Conservation (phyloP, 1,140 invertebrate genomes). For the Planococcus citri region DNA sequence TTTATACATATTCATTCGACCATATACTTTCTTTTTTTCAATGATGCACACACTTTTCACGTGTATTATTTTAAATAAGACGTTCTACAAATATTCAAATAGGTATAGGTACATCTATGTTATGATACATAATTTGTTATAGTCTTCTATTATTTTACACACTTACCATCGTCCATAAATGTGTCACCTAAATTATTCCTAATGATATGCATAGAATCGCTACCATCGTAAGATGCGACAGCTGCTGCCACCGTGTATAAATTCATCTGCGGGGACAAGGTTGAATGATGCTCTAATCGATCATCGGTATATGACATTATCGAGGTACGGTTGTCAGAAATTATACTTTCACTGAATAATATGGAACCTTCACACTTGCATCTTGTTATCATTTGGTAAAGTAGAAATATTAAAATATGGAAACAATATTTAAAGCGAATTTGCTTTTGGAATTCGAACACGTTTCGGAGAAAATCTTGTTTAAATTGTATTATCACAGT, state of each 20-base stretch:
- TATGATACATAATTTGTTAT: too few species aligned
- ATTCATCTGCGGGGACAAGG: not conserved
- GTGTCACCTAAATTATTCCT: constrained; percentile 10
- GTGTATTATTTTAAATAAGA: too few species aligned
- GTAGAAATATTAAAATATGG: not conserved
- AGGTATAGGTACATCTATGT: too few species aligned
- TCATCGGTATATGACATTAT: not conserved
- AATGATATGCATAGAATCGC: not conserved
- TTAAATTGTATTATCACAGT: too few species aligned
- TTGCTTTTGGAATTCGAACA: too few species aligned
- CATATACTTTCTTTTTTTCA: too few species aligned
- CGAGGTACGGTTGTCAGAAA: not conserved
- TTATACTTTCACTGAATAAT: not conserved
- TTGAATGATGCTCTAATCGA: not conserved
- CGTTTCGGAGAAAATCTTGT: too few species aligned
- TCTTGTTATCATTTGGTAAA: not conserved
- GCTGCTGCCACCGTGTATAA: not conserved
- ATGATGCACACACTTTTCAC: too few species aligned
- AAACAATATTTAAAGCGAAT: too few species aligned
- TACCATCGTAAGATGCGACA: not conserved
- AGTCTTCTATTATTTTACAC: not conserved
- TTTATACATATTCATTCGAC: too few species aligned
- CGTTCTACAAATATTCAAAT: too few species aligned
- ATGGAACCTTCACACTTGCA: not conserved
- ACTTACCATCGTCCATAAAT: not conserved